A percentile compares a stretch with the other conserved stretches of the same genome.
phyloP scores from a whole-genome alignment of 1,140 invertebrate species.

The Carposina sasakii region DNA sequence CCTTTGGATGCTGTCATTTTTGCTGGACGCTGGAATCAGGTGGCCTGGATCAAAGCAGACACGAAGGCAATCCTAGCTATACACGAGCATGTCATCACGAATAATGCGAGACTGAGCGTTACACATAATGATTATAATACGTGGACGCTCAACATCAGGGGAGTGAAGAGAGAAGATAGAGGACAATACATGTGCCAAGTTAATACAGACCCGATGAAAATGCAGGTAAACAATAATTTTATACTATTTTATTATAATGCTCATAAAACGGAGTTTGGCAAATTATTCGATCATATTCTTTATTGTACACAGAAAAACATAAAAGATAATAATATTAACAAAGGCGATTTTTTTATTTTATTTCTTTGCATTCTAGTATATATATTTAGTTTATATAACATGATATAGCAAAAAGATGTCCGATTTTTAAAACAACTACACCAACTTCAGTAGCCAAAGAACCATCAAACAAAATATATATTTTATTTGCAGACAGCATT shows the following conservation, averaged over 20 bases:
- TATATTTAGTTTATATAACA: too few species aligned
- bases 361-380: too few species aligned
- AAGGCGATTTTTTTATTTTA: too few species aligned
- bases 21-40: slow-evolving; percentile 70
- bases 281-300: too few species aligned
- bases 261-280: too few species aligned
- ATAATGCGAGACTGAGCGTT: slow-evolving; percentile 88
- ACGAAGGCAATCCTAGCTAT: slow-evolving; percentile 93
- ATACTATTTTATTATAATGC: too few species aligned
- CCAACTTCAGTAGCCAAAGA: too few species aligned
- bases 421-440: too few species aligned
- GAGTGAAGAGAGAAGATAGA: slow-evolving; percentile 86
- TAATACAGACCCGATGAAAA: slow-evolving; percentile 95
- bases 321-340: too few species aligned
- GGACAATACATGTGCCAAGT: slow-evolving; percentile 95
- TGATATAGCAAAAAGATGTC: too few species aligned
- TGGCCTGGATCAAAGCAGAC: slow-evolving; percentile 94
- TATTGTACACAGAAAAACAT: too few species aligned
- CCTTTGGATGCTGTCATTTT: not conserved
- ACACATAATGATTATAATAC: slow-evolving; percentile 91
- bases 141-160: slow-evolving; percentile 89
- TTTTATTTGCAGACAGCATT: slow-evolving; percentile 84
- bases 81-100: slow-evolving; percentile 93
- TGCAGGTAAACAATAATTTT: slow-evolving; percentile 77
- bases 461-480: too few species aligned